Percentiles rank a stretch among this genome's conserved stretches.
Evolutionary conservation across 1,140 invertebrate species (phyloP).

Genomic region (Drosophila setifemur): DNA sequence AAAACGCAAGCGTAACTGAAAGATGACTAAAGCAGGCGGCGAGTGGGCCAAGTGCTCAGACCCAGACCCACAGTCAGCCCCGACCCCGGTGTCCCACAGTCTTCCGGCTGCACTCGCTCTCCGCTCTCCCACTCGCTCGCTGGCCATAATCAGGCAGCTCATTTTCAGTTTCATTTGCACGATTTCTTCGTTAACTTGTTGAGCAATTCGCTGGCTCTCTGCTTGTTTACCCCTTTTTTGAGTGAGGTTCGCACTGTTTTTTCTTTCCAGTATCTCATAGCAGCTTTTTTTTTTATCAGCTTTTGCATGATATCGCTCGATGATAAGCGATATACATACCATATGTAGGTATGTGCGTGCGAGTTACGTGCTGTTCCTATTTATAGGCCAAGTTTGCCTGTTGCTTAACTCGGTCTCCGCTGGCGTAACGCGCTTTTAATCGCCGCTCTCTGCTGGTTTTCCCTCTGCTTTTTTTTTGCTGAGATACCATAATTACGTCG

Average conservation of each 20-base stretch:
- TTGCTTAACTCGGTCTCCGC: conserved; percentile 31
- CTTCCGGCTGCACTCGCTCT: conserved; percentile 52
- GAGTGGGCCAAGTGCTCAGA: conserved; percentile 61
- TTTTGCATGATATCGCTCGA: conserved; percentile 65
- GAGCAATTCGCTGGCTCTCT: background rate
- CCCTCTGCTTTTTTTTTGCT: conserved; percentile 2
- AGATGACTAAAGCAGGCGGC: conserved; percentile 73
- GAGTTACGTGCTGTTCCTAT: conserved; percentile 36
- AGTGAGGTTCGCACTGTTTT: conserved; percentile 44
- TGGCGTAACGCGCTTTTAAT: conserved; percentile 68
- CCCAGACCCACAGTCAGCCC: too few relatives aligned
- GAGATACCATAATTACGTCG: conserved; percentile 44
- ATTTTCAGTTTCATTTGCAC: conserved; percentile 34
- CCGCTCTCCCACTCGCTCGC: background rate
- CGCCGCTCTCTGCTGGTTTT: background rate
- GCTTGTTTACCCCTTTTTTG: conserved; percentile 16
- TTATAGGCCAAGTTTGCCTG: conserved; percentile 68
- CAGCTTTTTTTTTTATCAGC: conserved; percentile 71
- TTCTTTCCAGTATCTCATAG: background rate
- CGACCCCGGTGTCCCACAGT: too few relatives aligned
- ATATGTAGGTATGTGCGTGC: conserved; percentile 22
- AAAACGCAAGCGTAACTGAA: conserved; percentile 79
- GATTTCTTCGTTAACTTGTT: background rate
- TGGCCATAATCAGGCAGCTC: conserved; percentile 33
- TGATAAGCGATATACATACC: conserved; percentile 61